These are phyloP conservation scores for Hippocampus guttulatus DNA, from an alignment of 2,113 vertebrate genomes.

Conservation along the genomic window DNA sequence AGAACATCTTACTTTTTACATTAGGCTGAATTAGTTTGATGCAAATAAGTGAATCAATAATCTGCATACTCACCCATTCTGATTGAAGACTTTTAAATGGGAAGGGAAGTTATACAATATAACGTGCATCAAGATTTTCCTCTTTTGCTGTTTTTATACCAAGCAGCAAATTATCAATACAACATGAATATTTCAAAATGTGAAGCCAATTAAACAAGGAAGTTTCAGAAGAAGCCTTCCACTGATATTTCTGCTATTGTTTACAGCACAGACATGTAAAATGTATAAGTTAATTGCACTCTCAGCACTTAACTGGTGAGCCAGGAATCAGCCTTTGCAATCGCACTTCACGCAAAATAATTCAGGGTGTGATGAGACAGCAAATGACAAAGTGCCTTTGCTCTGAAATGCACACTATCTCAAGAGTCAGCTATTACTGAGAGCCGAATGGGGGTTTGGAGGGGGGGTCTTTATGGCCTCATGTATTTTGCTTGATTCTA, in stretches of 20 bases:
- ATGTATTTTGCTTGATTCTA: background rate
- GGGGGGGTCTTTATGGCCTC: background rate
- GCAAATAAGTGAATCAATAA: conserved; percentile 1
- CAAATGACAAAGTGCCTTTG: conserved; percentile 12
- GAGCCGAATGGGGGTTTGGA: background rate
- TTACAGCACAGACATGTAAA: conserved; percentile 7
- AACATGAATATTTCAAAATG: conserved; percentile 2
- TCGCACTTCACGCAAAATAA: conserved; percentile 9
- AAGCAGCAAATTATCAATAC: background rate
- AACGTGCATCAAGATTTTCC: background rate
- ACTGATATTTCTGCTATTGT: conserved; percentile 8
- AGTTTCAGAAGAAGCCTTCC: background rate
- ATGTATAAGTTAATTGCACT: conserved; percentile 1
- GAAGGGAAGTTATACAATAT: background rate
- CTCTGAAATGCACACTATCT: conserved; percentile 12
- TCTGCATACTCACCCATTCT: conserved; percentile 15
- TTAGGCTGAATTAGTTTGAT: conserved; percentile 3
- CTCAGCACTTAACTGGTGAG: background rate
- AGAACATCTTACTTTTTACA: conserved; percentile 9
- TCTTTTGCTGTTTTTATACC: background rate
- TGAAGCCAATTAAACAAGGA: background rate
- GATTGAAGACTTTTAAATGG: conserved; percentile 1
- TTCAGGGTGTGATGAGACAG: conserved; percentile 4
- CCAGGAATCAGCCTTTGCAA: conserved; percentile 4
- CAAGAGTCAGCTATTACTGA: conserved; percentile 14